Evolutionary conservation across 2,888 invertebrate genomes (phyloP), one percentile per base, ranked within the genome.

Genomic region (Cataglyphis altisquamis): DNA sequence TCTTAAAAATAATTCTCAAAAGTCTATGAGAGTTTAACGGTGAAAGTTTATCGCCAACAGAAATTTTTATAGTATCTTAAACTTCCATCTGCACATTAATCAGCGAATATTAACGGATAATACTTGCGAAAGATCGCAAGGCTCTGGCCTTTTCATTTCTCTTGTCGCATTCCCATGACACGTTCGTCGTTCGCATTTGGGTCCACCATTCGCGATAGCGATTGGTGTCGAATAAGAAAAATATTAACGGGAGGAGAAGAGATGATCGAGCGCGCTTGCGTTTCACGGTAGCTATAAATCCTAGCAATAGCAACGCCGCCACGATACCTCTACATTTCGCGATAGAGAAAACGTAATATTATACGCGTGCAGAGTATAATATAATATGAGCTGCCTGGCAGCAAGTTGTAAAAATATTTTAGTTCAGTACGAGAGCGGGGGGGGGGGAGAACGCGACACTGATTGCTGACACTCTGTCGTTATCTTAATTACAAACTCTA

Each of bases 361-460:
- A 52, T 15, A 60, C 64, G 67, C 36, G 3, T 8, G 70, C n/a
- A 10, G 60, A n/a, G 32, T 25, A 57, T 39, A 1, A 21, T 32
- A 32, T 32, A 32, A 29, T 29, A 6, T 3, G 15, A 18, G 41
- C 75, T 55, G 88, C 88, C 82, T 87, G 81, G 86, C 84, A 89
- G 89, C 84, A 87, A 68, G 87, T 86, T 83, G 85, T 86, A 89
- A 86, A 89, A 86, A 89, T 87, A 87, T 86, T 86, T 87, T 84
- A 72, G 67, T 80, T 36, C 68, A 41, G 83, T 84, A 84, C 73
- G 81, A 32, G 32, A 4, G 21, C 21, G 21, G 0, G 21, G 21
- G 0, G 21, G 21, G 21, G 21, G 32, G 32, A 4, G 84, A 83
- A 82, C 82, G 82, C 68, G 81, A 66, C 84, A 80, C 84, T 86